phyloP scores from a whole-genome alignment of 1,140 invertebrate species.

The Platyura marginata region DNA sequence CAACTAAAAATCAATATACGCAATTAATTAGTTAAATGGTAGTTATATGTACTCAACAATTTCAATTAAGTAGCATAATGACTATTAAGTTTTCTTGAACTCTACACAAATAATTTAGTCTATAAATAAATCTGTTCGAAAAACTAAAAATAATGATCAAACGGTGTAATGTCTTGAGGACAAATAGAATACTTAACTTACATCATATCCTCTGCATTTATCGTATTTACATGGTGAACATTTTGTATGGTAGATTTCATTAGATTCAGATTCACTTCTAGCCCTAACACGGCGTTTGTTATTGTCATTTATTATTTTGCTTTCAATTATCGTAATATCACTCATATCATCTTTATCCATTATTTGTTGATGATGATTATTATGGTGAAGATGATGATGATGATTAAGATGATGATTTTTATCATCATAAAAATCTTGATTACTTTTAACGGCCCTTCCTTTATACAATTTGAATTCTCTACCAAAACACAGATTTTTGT shows the following conservation, averaged over 20 bases:
- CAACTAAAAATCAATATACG: conserved; percentile 1
- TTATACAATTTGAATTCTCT: not conserved
- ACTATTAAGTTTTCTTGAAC: too few species aligned
- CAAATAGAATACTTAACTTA: too few species aligned
- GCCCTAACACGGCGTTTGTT: not conserved
- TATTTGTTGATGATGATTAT: not conserved
- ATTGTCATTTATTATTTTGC: not conserved
- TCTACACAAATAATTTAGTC: too few species aligned
- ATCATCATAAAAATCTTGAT: not conserved
- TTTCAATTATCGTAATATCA: not conserved
- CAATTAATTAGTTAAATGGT: too few species aligned
- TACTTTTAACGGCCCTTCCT: not conserved
- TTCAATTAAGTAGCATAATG: too few species aligned
- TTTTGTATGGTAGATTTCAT: not conserved
- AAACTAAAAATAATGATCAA: too few species aligned
- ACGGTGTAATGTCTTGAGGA: too few species aligned
- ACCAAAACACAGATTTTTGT: not conserved
- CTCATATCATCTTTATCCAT: not conserved
- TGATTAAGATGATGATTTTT: not conserved
- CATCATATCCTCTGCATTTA: not conserved
- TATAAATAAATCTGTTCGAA: too few species aligned
- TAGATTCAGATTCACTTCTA: not conserved
- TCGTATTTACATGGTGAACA: not conserved
- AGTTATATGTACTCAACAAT: too few species aligned
- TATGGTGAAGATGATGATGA: not conserved